Evolutionary conservation across 2,797 vertebrate genomes (phyloP), one percentile per base, ranked within the genome.

Genomic region (Notolabrus celidotus): DNA sequence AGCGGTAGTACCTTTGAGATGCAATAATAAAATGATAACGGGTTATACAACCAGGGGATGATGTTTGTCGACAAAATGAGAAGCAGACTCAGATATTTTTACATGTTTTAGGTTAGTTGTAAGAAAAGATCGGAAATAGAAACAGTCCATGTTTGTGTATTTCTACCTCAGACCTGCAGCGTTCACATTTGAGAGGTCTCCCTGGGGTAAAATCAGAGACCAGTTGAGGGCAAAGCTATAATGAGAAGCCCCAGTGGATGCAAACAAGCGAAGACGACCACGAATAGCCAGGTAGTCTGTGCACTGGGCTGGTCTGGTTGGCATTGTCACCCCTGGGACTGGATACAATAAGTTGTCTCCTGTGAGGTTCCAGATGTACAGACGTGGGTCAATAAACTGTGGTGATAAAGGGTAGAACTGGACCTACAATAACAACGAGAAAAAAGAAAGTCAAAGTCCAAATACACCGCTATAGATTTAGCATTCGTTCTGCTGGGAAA

Each of bases 171-270:
- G 86, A 27, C 93, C 94, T 39, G 96, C 95, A 12, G 67, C 89
- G 88, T 98, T 95, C 15, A 94, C 84, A 9, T 71, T 59, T 0
- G 94, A 94, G 58, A 92, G 63, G 77, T 96, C 92, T 36, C 97
- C 96, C 0, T 92, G 89, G 55, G 97, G 97, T 77, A 99, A 87
- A 86, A 99, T 92, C 7, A 96, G 89, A 3, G 96, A 92, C 98
- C 98, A 99, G 86, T 97, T 96, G 36, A 99, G 94, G 38, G 97
- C 95, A 29, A 99, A 98, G 82, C 95, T 92, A 68, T 96, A 99
- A 77, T 97, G 95, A 19, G 95, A 94, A 23, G 96, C 92, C 71
- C 95, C 96, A 43, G 96, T 93, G 43, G 88, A 92, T 2, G 86
- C 92, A 66, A 99, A 84, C 58, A 98, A 90, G 22, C 84, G 88